phyloP scores from a whole-genome alignment of 2,888 invertebrate genomes.

The Apamea epomidion region DNA sequence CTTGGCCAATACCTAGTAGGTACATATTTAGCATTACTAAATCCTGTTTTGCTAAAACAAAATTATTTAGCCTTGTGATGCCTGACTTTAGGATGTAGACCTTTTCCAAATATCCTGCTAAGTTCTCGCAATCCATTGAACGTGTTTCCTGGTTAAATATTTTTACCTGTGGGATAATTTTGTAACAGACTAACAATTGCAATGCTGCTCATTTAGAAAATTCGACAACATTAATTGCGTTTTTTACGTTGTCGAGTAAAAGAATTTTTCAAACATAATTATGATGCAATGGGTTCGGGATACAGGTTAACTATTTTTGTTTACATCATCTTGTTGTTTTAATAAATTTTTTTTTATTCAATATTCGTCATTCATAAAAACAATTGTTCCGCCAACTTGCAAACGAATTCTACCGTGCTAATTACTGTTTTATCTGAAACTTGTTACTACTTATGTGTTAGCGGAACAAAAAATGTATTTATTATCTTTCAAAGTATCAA shows the following conservation, averaged over 20 bases:
- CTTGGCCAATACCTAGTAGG: conserved; percentile 4
- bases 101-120: conserved; percentile 24
- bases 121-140: conserved; percentile 5
- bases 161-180: neutral
- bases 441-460: conserved; percentile 35
- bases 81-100: neutral
- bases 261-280: neutral
- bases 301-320: conserved; percentile 1
- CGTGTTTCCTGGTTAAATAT: neutral
- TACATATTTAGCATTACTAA: conserved; percentile 27
- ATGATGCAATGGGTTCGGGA: neutral
- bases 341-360: conserved; percentile 1
- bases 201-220: neutral
- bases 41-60: conserved; percentile 13
- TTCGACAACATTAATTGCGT: neutral
- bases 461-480: conserved; percentile 38
- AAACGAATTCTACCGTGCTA: conserved; percentile 23
- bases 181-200: neutral
- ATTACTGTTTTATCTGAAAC: conserved; percentile 41
- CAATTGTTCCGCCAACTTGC: conserved; percentile 26
- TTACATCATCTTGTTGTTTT: neutral
- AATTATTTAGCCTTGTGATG: conserved; percentile 10
- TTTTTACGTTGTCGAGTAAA: neutral
- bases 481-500: conserved; percentile 46
- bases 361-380: conserved; percentile 16